phyloP scores from a whole-genome alignment of 1,140 invertebrate species.

The Bombus polaris region DNA sequence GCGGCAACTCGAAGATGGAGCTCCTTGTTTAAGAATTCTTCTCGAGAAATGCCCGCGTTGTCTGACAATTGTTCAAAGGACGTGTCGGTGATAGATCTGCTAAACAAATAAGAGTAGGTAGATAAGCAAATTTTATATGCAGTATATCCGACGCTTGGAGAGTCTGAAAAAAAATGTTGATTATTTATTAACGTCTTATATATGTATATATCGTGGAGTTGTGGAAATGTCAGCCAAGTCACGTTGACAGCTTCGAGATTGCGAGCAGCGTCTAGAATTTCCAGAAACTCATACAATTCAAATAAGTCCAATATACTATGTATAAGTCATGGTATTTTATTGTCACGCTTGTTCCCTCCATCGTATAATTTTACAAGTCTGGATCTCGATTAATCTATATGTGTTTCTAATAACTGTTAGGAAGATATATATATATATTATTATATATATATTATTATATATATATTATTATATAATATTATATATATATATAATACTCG shows the following conservation, averaged over 20 bases:
- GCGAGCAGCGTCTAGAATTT: not conserved
- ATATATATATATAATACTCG: too few relatives aligned
- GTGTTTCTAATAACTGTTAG: not conserved
- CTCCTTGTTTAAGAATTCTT: too few relatives aligned
- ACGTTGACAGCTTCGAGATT: not conserved
- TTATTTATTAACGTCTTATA: not conserved
- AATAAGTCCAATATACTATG: conserved; percentile 15
- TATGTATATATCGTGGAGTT: too few relatives aligned
- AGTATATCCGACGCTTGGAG: not conserved
- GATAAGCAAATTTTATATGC: not conserved
- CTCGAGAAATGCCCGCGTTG: too few relatives aligned
- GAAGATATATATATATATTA: too few relatives aligned
- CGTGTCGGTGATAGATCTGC: too few relatives aligned
- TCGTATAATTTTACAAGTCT: not conserved
- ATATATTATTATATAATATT: too few relatives aligned
- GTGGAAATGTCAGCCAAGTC: not conserved
- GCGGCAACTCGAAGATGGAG: too few relatives aligned
- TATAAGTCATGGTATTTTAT: conserved; percentile 4
- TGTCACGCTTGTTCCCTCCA: not conserved
- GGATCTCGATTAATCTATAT: not conserved
- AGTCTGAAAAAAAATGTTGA: not conserved
- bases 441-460: too few relatives aligned
- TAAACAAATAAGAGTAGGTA: too few relatives aligned
- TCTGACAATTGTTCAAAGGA: too few relatives aligned
- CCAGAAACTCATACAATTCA: conserved; percentile 22